These are phyloP conservation scores for Danio rerio DNA, from an alignment of 2,113 vertebrate genomes.

Conservation along the genomic window GRCz12tu NC_133187.1:32535001-32535500, in stretches of 20 bases:
- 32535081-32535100: too few relatives aligned
- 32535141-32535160: too few relatives aligned
- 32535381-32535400: constrained; percentile 41
- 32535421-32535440: constrained; percentile 30
- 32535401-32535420: constrained; percentile 27
- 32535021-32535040: too few relatives aligned
- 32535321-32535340: constrained; percentile 10
- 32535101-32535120: too few relatives aligned
- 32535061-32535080: too few relatives aligned
- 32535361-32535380: not conserved
- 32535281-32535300: not conserved
- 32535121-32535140: too few relatives aligned
- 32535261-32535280: too few relatives aligned
- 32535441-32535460: constrained; percentile 14
- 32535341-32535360: not conserved
- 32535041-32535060: too few relatives aligned
- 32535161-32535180: too few relatives aligned
- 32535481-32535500: constrained; percentile 52
- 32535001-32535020: too few relatives aligned
- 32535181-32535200: too few relatives aligned
- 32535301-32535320: not conserved
- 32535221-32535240: not conserved
- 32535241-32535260: not conserved
- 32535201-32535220: too few relatives aligned
- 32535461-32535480: constrained; percentile 47